phyloP scores from a whole-genome alignment of 2,797 vertebrate species.

The Rhinella marina region DNA sequence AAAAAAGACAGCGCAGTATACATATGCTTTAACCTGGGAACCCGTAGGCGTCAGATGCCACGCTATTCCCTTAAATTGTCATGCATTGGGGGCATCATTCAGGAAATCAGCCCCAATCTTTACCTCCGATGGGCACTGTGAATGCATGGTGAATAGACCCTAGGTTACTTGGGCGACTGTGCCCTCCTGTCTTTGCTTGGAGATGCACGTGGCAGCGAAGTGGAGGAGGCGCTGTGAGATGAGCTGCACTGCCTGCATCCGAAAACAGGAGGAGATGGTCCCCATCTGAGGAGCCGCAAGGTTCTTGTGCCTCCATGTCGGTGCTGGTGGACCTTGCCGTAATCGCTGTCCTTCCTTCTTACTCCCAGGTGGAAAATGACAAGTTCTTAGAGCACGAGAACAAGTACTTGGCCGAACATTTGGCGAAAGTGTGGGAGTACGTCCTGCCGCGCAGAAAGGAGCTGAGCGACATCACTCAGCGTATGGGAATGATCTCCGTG shows the following conservation, averaged over 20 bases:
- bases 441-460: conserved; percentile 70
- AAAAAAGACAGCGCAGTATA: too few species aligned
- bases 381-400: conserved; percentile 86
- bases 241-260: background rate
- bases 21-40: too few species aligned
- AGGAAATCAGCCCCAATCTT: too few species aligned
- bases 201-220: background rate
- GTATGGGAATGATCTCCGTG: conserved; percentile 74
- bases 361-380: conserved; percentile 84
- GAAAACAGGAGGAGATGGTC: background rate
- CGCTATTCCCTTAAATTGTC: too few species aligned
- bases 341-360: background rate
- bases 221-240: too few species aligned
- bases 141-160: too few species aligned
- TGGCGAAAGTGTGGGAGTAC: conserved; percentile 83
- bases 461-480: conserved; percentile 66
- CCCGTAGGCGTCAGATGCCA: too few species aligned
- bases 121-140: too few species aligned
- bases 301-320: too few species aligned
- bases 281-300: background rate
- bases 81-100: too few species aligned
- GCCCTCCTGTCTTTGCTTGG: background rate
- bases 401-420: conserved; percentile 81
- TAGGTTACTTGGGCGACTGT: background rate
- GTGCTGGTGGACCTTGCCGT: background rate